Evolutionary conservation across 2,888 invertebrate genomes (phyloP), one percentile per base, ranked within the genome.

Genomic region (Peribatodes rhomboidaria): DNA sequence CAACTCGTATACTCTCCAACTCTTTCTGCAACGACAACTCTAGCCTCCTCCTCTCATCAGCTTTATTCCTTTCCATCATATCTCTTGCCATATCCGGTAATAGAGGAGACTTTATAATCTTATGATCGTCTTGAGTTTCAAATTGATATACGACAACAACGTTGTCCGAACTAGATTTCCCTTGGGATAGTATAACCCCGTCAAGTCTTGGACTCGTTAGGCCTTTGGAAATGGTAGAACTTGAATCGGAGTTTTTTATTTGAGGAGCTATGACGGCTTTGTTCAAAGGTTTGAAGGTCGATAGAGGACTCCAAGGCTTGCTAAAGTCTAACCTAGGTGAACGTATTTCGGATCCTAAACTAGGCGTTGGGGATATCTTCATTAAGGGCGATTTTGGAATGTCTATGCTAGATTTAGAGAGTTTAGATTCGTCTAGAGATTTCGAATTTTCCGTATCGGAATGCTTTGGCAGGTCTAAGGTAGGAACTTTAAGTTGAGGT

Each of bases 1-100:
- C 95, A 68, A 94, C 92, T 73, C 94, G 94, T 53, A 95, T 85
- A 70, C 85, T 78, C 72, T 94, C 92, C 69, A 95, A 84, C 80
- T 94, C 94, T 61, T 92, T 93, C 77, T 94, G 89, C 68, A 92
- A 72, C 39, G 87, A 80, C 58, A 92, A 75, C 73, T 93, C 92
- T 54, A 92, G 67, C 78, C 92, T 83, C 78, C 89, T 88, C 58
- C 84, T 86, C 69, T 90, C 90, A 69, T 91, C 91, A 60, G 80
- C 84, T 69, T 90, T 92, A 59, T 84, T 90, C 39, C 92, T 86
- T 41, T 92, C 92, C 16, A 90, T 81, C 77, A 91, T 81, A 72
- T 92, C 92, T 70, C 89, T 83, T 0, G 87, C 89, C 84, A 88
- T 87, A 70, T 92, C 92, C 0, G 89, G 85, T 11, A 89, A 84